Evolutionary conservation across 2,888 invertebrate species (phyloP), one percentile per base, ranked within the genome.

Genomic region (Lissocephala sabroskyi): DNA sequence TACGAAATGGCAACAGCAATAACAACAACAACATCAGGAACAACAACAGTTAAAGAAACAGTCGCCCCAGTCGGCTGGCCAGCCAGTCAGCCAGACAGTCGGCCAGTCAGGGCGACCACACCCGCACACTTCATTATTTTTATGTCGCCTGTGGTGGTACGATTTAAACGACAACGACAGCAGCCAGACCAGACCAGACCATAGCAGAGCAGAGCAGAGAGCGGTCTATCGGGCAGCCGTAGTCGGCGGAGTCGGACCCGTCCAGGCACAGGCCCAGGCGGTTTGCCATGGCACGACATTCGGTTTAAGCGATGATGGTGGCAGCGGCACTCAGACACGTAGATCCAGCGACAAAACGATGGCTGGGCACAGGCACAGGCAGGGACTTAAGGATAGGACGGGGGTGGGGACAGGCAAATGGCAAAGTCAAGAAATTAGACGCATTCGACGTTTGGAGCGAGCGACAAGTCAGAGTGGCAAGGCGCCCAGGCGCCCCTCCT

Each of bases 111-210:
- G 68, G 75, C 81, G 82, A 82, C 83, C 84, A 84, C 84, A 84
- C 84, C 84, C 84, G 84, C 84, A 82, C 84, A 84, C 84, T 84
- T 82, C 83, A 84, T 84, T 84, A 83, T 82, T 83, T 82, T 82
- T 80, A 82, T 82, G 83, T 83, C 80, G 82, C 82, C 82, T 81
- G 81, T 79, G 79, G 81, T 79, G 79, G 79, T 77, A 77, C 70
- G 68, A 79, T 74, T 78, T 75, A 62, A 74, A 64, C 71, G 75
- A 76, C 78, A 75, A 58, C 66, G 45, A 43, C 52, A 59, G 52
- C 59, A 47, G 56, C 56, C 52, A 49, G 52, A 37, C 48, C 35
- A 46, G 42, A 35, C 14, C 35, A 9, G 16, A 16, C 35, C 10
- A 35, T 10, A 16, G 10, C 16, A 35, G 35, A 16, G 13, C 35